Conservation (phyloP, 2,113 vertebrate genomes). For the Malurus elegans region DNA sequence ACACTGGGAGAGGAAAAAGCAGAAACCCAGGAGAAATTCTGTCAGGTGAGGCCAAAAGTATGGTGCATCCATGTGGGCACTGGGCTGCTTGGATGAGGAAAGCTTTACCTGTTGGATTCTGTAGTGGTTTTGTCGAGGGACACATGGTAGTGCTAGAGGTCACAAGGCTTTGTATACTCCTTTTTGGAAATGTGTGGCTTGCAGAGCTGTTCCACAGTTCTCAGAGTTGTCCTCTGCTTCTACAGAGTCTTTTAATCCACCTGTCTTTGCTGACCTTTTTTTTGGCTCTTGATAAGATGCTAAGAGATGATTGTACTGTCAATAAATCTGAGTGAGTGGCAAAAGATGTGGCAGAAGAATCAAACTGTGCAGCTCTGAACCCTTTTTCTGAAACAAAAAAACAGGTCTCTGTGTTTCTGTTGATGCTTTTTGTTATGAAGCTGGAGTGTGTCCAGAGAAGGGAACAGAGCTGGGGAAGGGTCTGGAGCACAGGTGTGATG, state of each 20-base stretch:
- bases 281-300: not conserved
- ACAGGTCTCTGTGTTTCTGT: not conserved
- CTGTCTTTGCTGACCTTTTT: not conserved
- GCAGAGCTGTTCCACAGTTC: not conserved
- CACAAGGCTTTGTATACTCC: not conserved
- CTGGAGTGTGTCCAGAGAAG: not conserved
- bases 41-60: slow-evolving; percentile 66
- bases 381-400: not conserved
- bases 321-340: not conserved
- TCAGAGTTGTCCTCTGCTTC: not conserved
- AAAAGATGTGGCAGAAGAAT: not conserved
- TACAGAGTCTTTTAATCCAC: not conserved
- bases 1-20: slow-evolving; percentile 54
- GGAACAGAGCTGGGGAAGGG: fast-evolving
- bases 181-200: not conserved
- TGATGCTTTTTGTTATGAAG: not conserved
- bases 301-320: not conserved
- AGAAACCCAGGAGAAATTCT: slow-evolving; percentile 54
- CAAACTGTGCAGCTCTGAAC: not conserved
- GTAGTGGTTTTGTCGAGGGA: not conserved
- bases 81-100: not conserved
- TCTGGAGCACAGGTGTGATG: not conserved
- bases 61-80: not conserved
- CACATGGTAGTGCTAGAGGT: not conserved
- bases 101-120: not conserved